Evolutionary conservation across 2,797 vertebrate species (phyloP).

Genomic region (Crocodylus rhombifer): DNA sequence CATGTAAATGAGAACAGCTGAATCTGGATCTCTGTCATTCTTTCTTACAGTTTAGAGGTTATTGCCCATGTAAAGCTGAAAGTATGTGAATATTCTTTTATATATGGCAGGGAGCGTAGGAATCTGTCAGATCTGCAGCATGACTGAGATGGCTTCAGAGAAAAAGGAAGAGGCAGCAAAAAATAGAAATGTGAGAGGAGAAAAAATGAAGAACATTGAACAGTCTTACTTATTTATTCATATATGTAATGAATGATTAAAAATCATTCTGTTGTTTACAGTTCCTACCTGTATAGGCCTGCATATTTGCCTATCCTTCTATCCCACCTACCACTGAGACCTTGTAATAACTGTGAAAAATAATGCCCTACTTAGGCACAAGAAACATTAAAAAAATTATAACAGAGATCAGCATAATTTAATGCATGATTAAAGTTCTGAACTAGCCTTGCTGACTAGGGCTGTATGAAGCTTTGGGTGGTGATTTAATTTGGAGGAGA

Average conservation of each 20-base stretch:
- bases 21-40: neutral
- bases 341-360: neutral
- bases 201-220: neutral
- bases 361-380: neutral
- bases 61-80: neutral
- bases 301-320: neutral
- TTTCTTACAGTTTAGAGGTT: neutral
- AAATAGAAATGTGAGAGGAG: neutral
- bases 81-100: neutral
- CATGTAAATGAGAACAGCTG: neutral
- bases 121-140: neutral
- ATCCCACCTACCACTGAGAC: neutral
- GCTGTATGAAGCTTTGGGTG: too few relatives aligned
- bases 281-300: neutral
- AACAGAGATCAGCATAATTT: conserved; percentile 32
- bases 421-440: conserved; percentile 47
- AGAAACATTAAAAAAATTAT: neutral
- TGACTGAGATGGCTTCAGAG: neutral
- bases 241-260: neutral
- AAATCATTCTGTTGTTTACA: neutral
- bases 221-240: neutral
- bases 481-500: too few relatives aligned
- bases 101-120: neutral
- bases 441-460: neutral
- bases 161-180: neutral